Conservation (phyloP, 2,113 vertebrate genomes). For the Brachyhypopomus gauderio region DNA sequence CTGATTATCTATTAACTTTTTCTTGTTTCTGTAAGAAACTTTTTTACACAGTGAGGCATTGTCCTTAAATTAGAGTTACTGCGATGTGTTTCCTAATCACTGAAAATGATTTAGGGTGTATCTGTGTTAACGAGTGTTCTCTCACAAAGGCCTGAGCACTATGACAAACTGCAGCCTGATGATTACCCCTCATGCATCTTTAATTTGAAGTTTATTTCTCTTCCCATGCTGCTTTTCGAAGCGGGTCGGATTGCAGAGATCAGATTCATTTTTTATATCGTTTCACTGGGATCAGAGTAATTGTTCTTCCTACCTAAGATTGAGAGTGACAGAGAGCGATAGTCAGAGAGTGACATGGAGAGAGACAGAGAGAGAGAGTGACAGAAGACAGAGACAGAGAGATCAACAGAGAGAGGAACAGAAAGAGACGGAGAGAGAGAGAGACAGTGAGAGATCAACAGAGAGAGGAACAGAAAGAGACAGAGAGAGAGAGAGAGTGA, state of each 20-base stretch:
- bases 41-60: not conserved
- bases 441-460: no score
- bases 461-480: no score
- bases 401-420: no score
- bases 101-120: slow-evolving; percentile 17
- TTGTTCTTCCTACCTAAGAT: not conserved
- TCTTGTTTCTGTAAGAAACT: not conserved
- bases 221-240: not conserved
- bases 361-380: no score
- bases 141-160: not conserved
- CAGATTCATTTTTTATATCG: not conserved
- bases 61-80: not conserved
- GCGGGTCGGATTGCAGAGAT: not conserved
- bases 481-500: no score
- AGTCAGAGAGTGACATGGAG: not conserved
- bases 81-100: slow-evolving; percentile 4
- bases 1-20: not conserved
- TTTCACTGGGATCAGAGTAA: not conserved
- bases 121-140: slow-evolving; percentile 6
- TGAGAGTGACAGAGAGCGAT: not conserved
- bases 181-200: slow-evolving; percentile 31
- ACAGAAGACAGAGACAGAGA: no score
- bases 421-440: no score
- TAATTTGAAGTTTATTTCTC: slow-evolving; percentile 26
- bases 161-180: not conserved